Evolutionary conservation across 2,797 vertebrate species (phyloP), one percentile per base, ranked within the genome.

Genomic region (Lacerta agilis): DNA sequence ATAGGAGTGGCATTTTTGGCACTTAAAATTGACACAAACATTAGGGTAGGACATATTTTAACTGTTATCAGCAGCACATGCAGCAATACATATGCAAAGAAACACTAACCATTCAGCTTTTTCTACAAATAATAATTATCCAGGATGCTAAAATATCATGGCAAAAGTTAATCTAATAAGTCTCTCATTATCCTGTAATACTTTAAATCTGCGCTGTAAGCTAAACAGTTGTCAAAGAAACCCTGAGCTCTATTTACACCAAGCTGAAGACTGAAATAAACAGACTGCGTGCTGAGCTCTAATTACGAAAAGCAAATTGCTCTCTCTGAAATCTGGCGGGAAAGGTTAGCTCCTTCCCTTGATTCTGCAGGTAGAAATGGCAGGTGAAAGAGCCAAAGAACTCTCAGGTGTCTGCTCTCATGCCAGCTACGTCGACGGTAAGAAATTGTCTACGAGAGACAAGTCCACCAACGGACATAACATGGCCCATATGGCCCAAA

Each of bases 141-240:
- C 94, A 90, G 95, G 95, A 96, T 95, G 96, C 90, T 94, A 94
- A 96, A 95, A 94, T 95, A 96, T 96, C 93, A 94, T 86, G 86
- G 94, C 92, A 93, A 95, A 95, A 96, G 94, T 94, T 97, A 97
- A 97, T 97, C 96, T 97, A 97, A 96, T 97, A 96, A 97, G 94
- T 95, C 96, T 96, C 94, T 90, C 94, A 92, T 96, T 97, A 97
- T 96, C 92, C 93, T 94, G 94, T 96, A 96, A 96, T 97, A 95
- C 94, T 96, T 96, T 95, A 96, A 94, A 95, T 96, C 94, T 95
- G 90, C 94, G 95, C 95, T 92, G 87, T 95, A 92, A 96, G 95
- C 96, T 95, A 96, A 96, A 94, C 89, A 93, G 94, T 97, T 96
- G 94, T 96, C 96, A 96, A 93, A 96, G 95, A 36, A 80, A 49